Evolutionary conservation across 2,113 vertebrate species (phyloP).

Genomic region (Entosphenus tridentatus): DNA sequence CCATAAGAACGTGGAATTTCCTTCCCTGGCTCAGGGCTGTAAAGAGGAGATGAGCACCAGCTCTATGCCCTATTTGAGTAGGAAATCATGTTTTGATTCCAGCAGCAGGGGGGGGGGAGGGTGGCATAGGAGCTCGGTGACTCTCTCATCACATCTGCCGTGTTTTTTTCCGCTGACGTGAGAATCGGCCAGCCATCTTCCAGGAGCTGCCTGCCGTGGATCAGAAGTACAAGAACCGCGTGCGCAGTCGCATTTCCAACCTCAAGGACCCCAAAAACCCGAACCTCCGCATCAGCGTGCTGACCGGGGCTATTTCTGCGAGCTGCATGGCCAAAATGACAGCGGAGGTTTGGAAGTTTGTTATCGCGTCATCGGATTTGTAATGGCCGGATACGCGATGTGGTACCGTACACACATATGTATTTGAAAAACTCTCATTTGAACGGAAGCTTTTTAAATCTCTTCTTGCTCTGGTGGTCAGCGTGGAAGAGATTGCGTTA

Average conservation of each 20-base stretch:
- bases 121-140: too few relatives aligned
- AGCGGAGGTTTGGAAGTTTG: conserved; percentile 35
- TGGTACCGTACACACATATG: background rate
- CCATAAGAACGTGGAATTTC: too few relatives aligned
- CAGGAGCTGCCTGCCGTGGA: conserved; percentile 68
- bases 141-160: too few relatives aligned
- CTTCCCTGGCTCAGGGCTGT: too few relatives aligned
- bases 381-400: background rate
- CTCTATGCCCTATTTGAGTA: too few relatives aligned
- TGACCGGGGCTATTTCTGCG: conserved; percentile 41
- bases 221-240: conserved; percentile 90
- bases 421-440: background rate
- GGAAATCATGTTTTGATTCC: too few relatives aligned
- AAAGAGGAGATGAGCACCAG: too few relatives aligned
- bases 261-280: conserved; percentile 93
- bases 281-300: conserved; percentile 47
- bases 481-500: background rate
- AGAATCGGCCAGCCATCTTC: conserved; percentile 47
- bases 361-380: background rate
- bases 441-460: too few relatives aligned
- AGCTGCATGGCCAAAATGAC: conserved; percentile 64
- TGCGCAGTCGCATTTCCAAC: conserved; percentile 89
- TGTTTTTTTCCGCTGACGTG: too few relatives aligned
- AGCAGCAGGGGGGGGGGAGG: too few relatives aligned
- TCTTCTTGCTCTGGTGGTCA: too few relatives aligned